Evolutionary conservation across 2,113 vertebrate species (phyloP).

Genomic region (Pycnonotus jocosus): DNA sequence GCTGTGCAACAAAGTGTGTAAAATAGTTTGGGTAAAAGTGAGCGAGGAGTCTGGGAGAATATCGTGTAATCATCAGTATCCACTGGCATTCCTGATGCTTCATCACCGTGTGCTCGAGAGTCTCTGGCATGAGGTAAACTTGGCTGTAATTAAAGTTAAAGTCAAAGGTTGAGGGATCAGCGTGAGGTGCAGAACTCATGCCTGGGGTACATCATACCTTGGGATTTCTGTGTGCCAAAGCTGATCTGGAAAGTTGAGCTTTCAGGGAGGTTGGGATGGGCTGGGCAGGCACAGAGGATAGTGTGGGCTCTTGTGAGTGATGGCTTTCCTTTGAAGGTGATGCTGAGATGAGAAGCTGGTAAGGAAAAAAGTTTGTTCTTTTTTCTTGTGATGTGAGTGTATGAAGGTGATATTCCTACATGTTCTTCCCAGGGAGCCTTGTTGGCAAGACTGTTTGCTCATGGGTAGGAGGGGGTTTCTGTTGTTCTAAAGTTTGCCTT

Average conservation of each 20-base stretch:
- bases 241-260: background rate
- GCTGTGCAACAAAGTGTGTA: background rate
- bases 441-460: background rate
- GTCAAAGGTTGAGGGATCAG: background rate
- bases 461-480: background rate
- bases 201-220: background rate
- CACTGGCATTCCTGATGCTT: accelerated
- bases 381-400: background rate
- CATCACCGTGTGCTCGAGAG: background rate
- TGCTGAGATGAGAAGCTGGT: background rate
- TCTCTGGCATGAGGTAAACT: background rate
- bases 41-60: background rate
- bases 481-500: background rate
- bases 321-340: background rate
- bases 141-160: background rate
- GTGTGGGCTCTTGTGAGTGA: background rate
- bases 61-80: background rate
- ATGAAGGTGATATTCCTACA: background rate
- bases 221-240: background rate
- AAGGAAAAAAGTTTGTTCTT: background rate
- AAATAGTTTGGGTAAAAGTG: background rate
- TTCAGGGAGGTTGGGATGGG: background rate
- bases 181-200: background rate
- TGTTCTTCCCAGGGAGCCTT: background rate
- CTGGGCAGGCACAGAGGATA: background rate